These are phyloP conservation scores for Todiramphus saurophagus DNA, from an alignment of 2,113 vertebrate species.

Conservation along the genomic window DNA sequence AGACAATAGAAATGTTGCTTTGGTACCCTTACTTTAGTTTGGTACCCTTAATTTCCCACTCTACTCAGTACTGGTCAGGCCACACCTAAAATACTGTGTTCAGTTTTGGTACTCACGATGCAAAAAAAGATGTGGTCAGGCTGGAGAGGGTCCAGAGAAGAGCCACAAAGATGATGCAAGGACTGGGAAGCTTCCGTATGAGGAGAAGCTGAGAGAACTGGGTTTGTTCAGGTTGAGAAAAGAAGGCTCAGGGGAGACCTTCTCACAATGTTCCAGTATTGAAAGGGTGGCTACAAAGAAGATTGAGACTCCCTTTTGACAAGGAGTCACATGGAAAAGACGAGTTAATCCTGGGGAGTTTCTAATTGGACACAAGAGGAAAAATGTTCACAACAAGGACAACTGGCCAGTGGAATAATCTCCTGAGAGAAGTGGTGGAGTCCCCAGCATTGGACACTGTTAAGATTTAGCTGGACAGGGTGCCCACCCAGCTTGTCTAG, in stretches of 20 bases:
- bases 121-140: not conserved
- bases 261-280: not conserved
- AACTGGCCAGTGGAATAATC: not conserved
- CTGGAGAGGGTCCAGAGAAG: not conserved
- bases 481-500: not conserved
- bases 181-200: not conserved
- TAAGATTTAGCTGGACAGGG: not conserved
- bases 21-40: not conserved
- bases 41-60: not conserved
- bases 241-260: not conserved
- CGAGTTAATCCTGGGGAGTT: not conserved
- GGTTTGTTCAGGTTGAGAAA: not conserved
- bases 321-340: not conserved
- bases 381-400: not conserved
- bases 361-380: not conserved
- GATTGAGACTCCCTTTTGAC: not conserved
- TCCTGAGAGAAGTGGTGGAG: not conserved
- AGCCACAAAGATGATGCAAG: not conserved
- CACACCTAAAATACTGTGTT: not conserved
- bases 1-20: not conserved
- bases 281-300: not conserved
- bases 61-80: not conserved
- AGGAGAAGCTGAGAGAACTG: not conserved
- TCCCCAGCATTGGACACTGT: not conserved
- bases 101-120: not conserved